Percentiles rank a stretch among this genome's conserved stretches.
These are phyloP conservation scores for Tragelaphus imberbis DNA, from an alignment of 2,113 vertebrate species.

Conservation along the genomic window DNA sequence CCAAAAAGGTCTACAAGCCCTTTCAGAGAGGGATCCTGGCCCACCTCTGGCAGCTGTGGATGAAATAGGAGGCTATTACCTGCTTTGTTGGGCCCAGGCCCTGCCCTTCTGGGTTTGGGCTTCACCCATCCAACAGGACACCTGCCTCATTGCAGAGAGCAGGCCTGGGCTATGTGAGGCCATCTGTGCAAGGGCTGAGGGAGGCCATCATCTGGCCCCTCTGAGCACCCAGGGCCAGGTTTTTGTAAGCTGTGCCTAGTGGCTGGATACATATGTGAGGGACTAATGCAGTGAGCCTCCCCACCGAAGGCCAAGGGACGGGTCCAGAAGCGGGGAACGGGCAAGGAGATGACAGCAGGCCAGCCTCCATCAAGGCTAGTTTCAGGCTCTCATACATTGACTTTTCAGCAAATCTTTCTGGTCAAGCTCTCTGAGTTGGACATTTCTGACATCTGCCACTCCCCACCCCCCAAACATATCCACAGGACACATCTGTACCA, in stretches of 20 bases:
- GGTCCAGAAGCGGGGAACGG: not conserved
- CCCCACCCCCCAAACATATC: not conserved
- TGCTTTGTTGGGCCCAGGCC: not conserved
- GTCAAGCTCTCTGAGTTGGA: slow-evolving; percentile 16
- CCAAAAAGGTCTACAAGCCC: not conserved
- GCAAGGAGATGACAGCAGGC: not conserved
- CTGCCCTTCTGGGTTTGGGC: not conserved
- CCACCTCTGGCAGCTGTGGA: not conserved
- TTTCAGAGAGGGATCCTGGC: slow-evolving; percentile 12
- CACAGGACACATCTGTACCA: not conserved
- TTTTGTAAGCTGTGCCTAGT: not conserved
- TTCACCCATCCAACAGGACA: not conserved
- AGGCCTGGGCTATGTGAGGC: not conserved
- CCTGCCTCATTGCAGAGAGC: not conserved
- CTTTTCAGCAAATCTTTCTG: slow-evolving; percentile 28
- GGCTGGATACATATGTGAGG: not conserved
- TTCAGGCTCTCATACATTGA: not conserved
- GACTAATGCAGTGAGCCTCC: not conserved
- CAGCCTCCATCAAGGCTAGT: not conserved
- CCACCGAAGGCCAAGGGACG: not conserved
- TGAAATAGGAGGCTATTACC: not conserved
- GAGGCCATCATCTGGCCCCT: not conserved
- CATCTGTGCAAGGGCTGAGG: not conserved
- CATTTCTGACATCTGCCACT: slow-evolving; percentile 16
- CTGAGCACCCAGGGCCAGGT: not conserved